Percentiles rank a stretch among this genome's conserved stretches.
Evolutionary conservation across 2,888 invertebrate species (phyloP).

Genomic region (Acholoe squamosa): DNA sequence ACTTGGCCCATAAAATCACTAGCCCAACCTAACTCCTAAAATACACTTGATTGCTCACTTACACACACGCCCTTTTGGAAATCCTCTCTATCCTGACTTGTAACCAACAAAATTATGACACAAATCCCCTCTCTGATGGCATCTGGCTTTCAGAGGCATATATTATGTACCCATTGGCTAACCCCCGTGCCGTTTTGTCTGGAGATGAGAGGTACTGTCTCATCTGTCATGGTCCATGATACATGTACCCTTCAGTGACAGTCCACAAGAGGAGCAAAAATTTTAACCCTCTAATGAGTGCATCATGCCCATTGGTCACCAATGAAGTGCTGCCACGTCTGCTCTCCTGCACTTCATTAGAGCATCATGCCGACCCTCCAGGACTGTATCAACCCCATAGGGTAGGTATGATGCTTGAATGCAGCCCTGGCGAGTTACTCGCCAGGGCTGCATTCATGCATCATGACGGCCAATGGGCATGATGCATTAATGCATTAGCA

Average conservation of each 20-base stretch:
- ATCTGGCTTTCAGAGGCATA: background rate
- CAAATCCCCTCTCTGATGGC: background rate
- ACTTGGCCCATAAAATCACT: background rate
- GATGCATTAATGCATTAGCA: too few relatives aligned
- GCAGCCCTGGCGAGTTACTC: too few relatives aligned
- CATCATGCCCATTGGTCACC: too few relatives aligned
- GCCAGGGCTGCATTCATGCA: too few relatives aligned
- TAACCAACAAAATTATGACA: background rate
- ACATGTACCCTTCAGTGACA: slow-evolving; percentile 37
- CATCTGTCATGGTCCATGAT: slow-evolving; percentile 32
- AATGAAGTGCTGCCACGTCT: too few relatives aligned
- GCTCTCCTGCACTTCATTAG: too few relatives aligned
- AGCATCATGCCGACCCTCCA: too few relatives aligned
- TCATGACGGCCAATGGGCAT: too few relatives aligned
- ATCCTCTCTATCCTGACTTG: background rate
- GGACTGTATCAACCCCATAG: too few relatives aligned
- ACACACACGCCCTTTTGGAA: background rate
- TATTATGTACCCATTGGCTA: slow-evolving; percentile 18
- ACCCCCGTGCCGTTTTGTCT: slow-evolving; percentile 1
- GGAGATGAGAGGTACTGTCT: background rate
- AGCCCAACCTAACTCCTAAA: background rate
- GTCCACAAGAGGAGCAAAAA: background rate
- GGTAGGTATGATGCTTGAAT: too few relatives aligned
- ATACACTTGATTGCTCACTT: slow-evolving; percentile 21
- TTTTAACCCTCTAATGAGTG: too few relatives aligned